A percentile compares a stretch with the other conserved stretches of the same genome.
These are phyloP conservation scores for Silurus asotus DNA, from an alignment of 2,113 vertebrate species.

Conservation along the genomic window DNA sequence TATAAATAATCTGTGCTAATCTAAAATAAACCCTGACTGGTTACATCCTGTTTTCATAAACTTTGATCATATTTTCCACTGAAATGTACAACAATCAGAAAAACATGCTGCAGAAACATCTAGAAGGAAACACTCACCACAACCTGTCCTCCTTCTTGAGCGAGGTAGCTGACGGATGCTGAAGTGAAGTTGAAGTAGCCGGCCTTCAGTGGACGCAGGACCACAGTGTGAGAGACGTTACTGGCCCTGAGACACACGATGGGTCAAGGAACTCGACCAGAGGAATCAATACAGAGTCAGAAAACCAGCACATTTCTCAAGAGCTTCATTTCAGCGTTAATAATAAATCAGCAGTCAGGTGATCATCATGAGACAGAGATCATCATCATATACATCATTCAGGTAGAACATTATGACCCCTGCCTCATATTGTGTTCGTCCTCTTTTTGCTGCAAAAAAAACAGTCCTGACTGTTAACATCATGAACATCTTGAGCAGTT, in stretches of 20 bases:
- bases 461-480: too few relatives aligned
- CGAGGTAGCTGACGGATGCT: constrained; percentile 87
- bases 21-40: not conserved
- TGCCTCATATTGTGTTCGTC: too few relatives aligned
- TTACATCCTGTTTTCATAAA: not conserved
- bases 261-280: constrained; percentile 65
- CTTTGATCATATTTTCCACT: not conserved
- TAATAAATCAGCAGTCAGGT: too few relatives aligned
- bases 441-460: too few relatives aligned
- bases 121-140: constrained; percentile 76
- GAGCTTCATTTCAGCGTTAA: too few relatives aligned
- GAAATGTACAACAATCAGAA: not conserved
- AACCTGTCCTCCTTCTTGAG: constrained; percentile 88
- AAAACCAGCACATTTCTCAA: not conserved
- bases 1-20: constrained; percentile 8
- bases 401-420: too few relatives aligned
- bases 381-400: too few relatives aligned
- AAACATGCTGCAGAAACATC: too few relatives aligned
- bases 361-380: not conserved
- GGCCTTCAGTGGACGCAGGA: constrained; percentile 90
- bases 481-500: too few relatives aligned
- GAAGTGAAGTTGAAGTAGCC: constrained; percentile 98
- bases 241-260: constrained; percentile 75
- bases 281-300: not conserved
- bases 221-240: constrained; percentile 93